Evolutionary conservation across 2,888 invertebrate genomes (phyloP).

Genomic region (Coenonympha glycerion): DNA sequence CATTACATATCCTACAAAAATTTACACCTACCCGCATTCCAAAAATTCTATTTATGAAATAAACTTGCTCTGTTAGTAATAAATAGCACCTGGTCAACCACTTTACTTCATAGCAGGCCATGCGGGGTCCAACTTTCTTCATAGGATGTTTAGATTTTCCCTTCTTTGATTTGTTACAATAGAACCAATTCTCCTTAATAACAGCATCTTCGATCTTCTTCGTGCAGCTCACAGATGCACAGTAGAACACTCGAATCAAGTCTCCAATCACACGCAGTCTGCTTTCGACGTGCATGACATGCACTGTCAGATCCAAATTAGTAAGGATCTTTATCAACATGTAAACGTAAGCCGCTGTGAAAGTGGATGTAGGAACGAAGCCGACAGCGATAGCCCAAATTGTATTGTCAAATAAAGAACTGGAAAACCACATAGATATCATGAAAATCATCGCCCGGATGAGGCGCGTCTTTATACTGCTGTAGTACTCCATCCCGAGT

Average conservation of each 20-base stretch:
- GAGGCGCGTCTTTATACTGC: slow-evolving; percentile 36
- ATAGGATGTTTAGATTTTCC: neutral
- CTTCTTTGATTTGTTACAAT: slow-evolving; percentile 15
- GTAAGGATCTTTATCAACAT: slow-evolving; percentile 55
- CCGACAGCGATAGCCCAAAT: slow-evolving; percentile 47
- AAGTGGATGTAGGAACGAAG: slow-evolving; percentile 35
- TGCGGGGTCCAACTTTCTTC: neutral
- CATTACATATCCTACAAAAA: too few species aligned
- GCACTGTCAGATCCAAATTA: slow-evolving; percentile 48
- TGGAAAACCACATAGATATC: slow-evolving; percentile 38
- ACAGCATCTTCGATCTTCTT: slow-evolving; percentile 35
- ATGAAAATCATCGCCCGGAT: slow-evolving; percentile 37
- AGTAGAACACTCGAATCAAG: slow-evolving; percentile 38
- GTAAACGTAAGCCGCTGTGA: slow-evolving; percentile 44
- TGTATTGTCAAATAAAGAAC: slow-evolving; percentile 40
- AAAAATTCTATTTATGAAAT: slow-evolving; percentile 53
- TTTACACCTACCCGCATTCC: slow-evolving; percentile 59
- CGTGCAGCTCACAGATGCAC: slow-evolving; percentile 14
- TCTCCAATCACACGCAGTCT: slow-evolving; percentile 46
- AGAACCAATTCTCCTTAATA: slow-evolving; percentile 42
- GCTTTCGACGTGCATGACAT: slow-evolving; percentile 47
- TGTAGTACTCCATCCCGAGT: slow-evolving; percentile 38
- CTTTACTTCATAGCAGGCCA: slow-evolving; percentile 34
- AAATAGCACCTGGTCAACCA: slow-evolving; percentile 50
- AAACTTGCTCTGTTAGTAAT: slow-evolving; percentile 50